phyloP scores from a whole-genome alignment of 2,888 invertebrate genomes.

The Ypsolopha sequella region DNA sequence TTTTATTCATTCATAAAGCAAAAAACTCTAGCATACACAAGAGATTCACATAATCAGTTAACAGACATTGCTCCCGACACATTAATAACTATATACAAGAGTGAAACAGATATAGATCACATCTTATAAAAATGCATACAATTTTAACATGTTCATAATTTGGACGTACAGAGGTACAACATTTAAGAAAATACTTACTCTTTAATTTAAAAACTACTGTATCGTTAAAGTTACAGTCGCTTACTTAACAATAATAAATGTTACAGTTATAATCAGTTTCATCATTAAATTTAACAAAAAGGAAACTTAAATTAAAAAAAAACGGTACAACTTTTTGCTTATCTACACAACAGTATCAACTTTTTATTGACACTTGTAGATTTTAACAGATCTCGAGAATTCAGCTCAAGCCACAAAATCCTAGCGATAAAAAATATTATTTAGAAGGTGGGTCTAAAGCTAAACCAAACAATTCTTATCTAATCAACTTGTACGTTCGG shows the following conservation, averaged over 20 bases:
- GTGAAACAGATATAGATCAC: conserved; percentile 39
- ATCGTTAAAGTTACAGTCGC: conserved; percentile 41
- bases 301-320: neutral
- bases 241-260: neutral
- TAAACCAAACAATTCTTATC: conserved; percentile 1
- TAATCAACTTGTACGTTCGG: conserved; percentile 5
- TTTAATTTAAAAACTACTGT: conserved; percentile 32
- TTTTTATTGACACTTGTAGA: neutral
- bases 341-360: neutral
- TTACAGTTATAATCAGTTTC: neutral
- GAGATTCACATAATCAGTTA: conserved; percentile 39
- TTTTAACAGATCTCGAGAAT: neutral
- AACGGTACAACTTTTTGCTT: neutral
- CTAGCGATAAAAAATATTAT: neutral
- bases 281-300: conserved; percentile 3
- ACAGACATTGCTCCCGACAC: conserved; percentile 40
- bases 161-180: conserved; percentile 45
- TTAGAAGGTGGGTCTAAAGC: conserved; percentile 1
- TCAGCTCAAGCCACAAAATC: neutral
- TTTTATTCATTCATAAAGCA: conserved; percentile 58
- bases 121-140: conserved; percentile 48
- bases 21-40: conserved; percentile 47
- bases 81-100: conserved; percentile 39
- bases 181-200: conserved; percentile 52
- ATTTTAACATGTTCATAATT: conserved; percentile 40